These are phyloP conservation scores for Drosophila baimaii DNA, from an alignment of 1,140 invertebrate genomes.

Conservation along the genomic window DNA sequence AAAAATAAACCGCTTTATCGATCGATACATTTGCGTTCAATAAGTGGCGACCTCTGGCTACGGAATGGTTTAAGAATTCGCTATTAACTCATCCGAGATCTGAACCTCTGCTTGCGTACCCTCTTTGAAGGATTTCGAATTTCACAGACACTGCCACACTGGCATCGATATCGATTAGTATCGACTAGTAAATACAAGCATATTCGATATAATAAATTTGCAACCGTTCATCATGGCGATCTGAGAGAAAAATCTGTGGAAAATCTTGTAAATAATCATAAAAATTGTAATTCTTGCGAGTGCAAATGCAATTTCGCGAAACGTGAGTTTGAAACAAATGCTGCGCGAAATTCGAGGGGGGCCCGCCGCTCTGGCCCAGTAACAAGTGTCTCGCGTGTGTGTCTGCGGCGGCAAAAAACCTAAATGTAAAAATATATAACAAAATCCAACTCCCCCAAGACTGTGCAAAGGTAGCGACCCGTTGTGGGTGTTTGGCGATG, in stretches of 20 bases:
- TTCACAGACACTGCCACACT: not conserved
- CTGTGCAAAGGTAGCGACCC: conserved; percentile 50
- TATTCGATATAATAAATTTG: conserved; percentile 10
- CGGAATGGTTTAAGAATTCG: not conserved
- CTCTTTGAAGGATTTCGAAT: not conserved
- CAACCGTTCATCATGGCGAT: conserved; percentile 33
- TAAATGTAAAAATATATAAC: conserved; percentile 71
- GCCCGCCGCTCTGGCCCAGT: conserved; percentile 12
- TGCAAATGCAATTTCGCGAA: conserved; percentile 62
- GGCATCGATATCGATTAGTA: not conserved
- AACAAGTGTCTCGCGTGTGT: conserved; percentile 65
- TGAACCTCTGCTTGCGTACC: not conserved
- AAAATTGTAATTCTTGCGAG: conserved; percentile 72
- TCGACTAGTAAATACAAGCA: not conserved
- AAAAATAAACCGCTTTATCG: too few species aligned
- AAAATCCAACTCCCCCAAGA: conserved; percentile 67
- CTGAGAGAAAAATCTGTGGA: conserved; percentile 53
- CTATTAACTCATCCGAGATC: not conserved
- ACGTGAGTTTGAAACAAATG: conserved; percentile 54
- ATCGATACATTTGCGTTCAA: too few species aligned
- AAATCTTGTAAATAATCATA: conserved; percentile 78
- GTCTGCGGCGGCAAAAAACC: conserved; percentile 78
- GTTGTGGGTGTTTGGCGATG: conserved; percentile 26
- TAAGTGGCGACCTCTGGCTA: too few species aligned
- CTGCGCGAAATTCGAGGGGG: conserved; percentile 20